Evolutionary conservation across 2,888 invertebrate genomes (phyloP).

Genomic region (Latrodectus elegans): DNA sequence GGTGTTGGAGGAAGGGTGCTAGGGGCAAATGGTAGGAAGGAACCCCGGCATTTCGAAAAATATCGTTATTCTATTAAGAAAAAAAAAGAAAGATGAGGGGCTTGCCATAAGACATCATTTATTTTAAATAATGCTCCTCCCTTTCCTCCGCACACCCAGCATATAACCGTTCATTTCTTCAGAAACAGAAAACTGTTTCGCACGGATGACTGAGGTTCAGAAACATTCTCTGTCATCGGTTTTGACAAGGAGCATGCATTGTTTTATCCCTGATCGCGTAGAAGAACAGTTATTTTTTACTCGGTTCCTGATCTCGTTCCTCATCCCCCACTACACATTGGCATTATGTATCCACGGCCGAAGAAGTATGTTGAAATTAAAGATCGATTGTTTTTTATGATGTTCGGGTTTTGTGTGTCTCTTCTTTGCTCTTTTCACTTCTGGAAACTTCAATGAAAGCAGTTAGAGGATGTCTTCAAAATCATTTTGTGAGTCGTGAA

Average conservation of each 20-base stretch:
- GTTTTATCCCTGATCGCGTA: slow-evolving; percentile 52
- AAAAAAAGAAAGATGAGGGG: slow-evolving; percentile 30
- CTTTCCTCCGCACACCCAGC: not conserved
- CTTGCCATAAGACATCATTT: slow-evolving; percentile 63
- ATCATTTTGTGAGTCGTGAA: not conserved
- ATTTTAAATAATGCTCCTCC: slow-evolving; percentile 58
- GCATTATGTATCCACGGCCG: slow-evolving; percentile 2
- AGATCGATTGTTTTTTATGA: slow-evolving; percentile 57
- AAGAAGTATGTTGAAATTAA: not conserved
- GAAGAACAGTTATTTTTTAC: slow-evolving; percentile 35
- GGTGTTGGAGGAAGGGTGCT: slow-evolving; percentile 2
- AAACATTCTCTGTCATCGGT: slow-evolving; percentile 62
- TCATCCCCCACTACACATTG: not conserved
- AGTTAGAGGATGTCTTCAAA: not conserved
- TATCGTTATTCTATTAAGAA: slow-evolving; percentile 66
- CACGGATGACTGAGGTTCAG: slow-evolving; percentile 56
- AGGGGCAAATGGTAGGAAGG: slow-evolving; percentile 35
- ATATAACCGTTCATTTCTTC: slow-evolving; percentile 19
- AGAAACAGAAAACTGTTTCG: slow-evolving; percentile 47
- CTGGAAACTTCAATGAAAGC: not conserved
- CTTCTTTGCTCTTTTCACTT: not conserved
- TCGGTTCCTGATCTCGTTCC: not conserved
- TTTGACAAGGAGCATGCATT: slow-evolving; percentile 63
- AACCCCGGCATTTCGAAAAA: slow-evolving; percentile 50
- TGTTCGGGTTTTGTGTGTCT: not conserved